phyloP scores from a whole-genome alignment of 2,113 vertebrate species.

The Numida meleagris region DNA sequence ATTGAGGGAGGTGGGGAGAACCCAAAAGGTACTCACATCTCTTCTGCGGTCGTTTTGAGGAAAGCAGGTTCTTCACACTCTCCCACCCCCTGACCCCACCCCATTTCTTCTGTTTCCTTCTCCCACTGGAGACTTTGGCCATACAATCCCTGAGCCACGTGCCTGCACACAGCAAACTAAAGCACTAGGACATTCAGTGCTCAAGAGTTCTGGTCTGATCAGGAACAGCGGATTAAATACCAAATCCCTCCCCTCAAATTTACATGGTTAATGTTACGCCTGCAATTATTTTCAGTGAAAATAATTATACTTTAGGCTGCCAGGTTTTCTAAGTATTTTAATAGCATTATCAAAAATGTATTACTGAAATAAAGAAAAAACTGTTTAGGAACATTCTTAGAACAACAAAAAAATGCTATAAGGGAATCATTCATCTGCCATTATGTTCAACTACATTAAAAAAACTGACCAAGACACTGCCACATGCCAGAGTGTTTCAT shows the following conservation, averaged over 20 bases:
- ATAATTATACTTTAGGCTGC: not conserved
- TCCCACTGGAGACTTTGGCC: not conserved
- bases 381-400: not conserved
- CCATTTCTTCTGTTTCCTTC: not conserved
- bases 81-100: not conserved
- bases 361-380: not conserved
- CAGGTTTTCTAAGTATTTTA: not conserved
- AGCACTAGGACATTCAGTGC: not conserved
- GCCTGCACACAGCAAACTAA: not conserved
- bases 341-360: not conserved
- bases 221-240: not conserved
- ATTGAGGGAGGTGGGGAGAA: not conserved
- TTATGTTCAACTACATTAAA: not conserved
- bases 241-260: not conserved
- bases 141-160: not conserved
- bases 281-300: not conserved
- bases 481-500: not conserved
- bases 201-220: fast-evolving
- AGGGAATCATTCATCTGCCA: not conserved
- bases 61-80: not conserved
- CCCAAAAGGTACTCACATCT: not conserved
- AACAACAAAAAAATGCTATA: not conserved
- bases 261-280: not conserved
- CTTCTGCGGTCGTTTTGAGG: not conserved
- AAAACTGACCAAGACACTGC: not conserved